Conservation (phyloP, 2,113 vertebrate species). For the Catharus fuscescens region DNA sequence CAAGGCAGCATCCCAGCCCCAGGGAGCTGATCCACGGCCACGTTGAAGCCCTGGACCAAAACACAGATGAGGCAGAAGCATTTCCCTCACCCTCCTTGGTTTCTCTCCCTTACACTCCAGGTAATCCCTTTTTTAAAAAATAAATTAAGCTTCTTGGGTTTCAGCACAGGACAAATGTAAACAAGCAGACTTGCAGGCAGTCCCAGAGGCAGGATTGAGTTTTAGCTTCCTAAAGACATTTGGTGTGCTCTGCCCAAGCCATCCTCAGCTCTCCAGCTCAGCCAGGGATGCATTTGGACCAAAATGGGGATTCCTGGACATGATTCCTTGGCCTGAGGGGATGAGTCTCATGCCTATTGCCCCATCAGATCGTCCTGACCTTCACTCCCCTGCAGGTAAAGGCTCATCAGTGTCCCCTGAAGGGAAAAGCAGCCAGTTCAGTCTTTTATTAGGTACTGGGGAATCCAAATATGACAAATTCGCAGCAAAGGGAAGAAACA, state of each 20-base stretch:
- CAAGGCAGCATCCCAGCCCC: background rate
- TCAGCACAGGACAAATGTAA: background rate
- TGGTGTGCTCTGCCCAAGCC: background rate
- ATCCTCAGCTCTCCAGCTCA: background rate
- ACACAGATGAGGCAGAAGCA: background rate
- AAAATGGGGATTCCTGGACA: background rate
- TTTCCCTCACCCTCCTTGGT: background rate
- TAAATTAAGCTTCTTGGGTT: background rate
- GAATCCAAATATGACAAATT: background rate
- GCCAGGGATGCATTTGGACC: background rate
- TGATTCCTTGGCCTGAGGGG: background rate
- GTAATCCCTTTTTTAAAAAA: background rate
- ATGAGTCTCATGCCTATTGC: fast-evolving
- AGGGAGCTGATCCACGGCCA: background rate
- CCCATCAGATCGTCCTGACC: background rate
- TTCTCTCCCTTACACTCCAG: background rate
- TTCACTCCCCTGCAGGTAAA: background rate
- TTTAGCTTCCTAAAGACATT: background rate
- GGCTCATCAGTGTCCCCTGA: background rate
- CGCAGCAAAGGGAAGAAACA: fast-evolving
- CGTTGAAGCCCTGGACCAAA: background rate
- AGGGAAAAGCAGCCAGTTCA: background rate
- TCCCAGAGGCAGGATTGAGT: background rate
- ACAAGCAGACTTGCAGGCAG: background rate
- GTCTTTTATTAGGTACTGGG: background rate